These are phyloP conservation scores for Enteromius viviparus DNA, from an alignment of 2,797 vertebrate genomes.

Conservation along the genomic window DNA sequence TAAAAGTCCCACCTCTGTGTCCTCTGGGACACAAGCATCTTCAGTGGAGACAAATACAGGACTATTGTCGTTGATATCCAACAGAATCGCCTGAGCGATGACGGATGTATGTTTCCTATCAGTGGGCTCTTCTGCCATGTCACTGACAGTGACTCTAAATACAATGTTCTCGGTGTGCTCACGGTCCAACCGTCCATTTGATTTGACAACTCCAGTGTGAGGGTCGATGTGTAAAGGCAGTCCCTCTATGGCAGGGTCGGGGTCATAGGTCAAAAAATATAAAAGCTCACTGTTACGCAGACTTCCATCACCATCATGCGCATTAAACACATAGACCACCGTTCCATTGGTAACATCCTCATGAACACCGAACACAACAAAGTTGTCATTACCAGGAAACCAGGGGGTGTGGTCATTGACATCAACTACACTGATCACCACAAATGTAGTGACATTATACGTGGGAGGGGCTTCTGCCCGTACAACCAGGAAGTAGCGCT, in stretches of 20 bases:
- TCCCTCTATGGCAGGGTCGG: background rate
- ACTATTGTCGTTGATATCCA: conserved; percentile 89
- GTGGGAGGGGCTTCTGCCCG: conserved; percentile 70
- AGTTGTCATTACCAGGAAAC: conserved; percentile 79
- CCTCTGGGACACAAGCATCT: conserved; percentile 76
- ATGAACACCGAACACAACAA: conserved; percentile 80
- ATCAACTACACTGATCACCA: conserved; percentile 82
- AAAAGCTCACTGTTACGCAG: conserved; percentile 83
- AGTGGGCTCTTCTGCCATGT: conserved; percentile 77
- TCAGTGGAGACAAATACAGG: conserved; percentile 81
- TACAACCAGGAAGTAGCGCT: conserved; percentile 82
- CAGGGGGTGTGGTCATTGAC: conserved; percentile 79
- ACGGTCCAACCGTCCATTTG: conserved; percentile 79
- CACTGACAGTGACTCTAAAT: conserved; percentile 83
- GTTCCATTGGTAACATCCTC: conserved; percentile 84
- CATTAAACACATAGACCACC: conserved; percentile 81
- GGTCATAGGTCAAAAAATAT: conserved; percentile 78
- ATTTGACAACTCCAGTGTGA: conserved; percentile 79
- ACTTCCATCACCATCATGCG: conserved; percentile 86
- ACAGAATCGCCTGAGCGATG: conserved; percentile 82
- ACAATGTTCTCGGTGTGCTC: conserved; percentile 74
- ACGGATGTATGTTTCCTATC: conserved; percentile 74
- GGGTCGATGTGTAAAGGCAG: conserved; percentile 86
- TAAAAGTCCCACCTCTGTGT: conserved; percentile 80
- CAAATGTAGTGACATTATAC: conserved; percentile 73